Evolutionary conservation across 2,888 invertebrate genomes (phyloP).

Genomic region (Oligia strigilis): DNA sequence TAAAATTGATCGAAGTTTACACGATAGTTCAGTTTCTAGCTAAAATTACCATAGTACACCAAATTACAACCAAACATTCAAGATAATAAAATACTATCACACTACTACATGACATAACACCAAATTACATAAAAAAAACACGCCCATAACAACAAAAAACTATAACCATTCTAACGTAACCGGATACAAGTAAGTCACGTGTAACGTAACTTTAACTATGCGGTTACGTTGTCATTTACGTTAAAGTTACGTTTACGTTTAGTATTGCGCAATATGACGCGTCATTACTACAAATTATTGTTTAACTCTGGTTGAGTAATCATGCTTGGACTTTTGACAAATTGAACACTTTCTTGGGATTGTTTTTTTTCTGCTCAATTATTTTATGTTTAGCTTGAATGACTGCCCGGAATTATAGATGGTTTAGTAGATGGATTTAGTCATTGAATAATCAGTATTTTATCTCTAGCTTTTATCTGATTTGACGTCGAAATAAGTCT

Average conservation of each 20-base stretch:
- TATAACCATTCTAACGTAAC: slow-evolving; percentile 45
- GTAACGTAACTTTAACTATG: slow-evolving; percentile 52
- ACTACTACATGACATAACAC: slow-evolving; percentile 15
- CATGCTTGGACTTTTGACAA: slow-evolving; percentile 11
- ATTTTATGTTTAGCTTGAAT: slow-evolving; percentile 2
- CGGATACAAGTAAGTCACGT: slow-evolving; percentile 64
- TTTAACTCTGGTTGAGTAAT: slow-evolving; percentile 27
- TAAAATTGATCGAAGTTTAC: background rate
- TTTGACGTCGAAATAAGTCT: background rate
- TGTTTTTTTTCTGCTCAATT: background rate
- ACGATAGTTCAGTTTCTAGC: background rate
- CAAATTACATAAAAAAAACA: slow-evolving; percentile 21
- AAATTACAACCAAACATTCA: background rate
- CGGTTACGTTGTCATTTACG: slow-evolving; percentile 53
- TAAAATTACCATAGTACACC: background rate
- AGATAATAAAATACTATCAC: slow-evolving; percentile 1
- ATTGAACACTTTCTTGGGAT: slow-evolving; percentile 29
- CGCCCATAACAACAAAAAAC: slow-evolving; percentile 29
- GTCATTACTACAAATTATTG: slow-evolving; percentile 51
- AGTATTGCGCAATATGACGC: slow-evolving; percentile 22
- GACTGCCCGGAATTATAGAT: slow-evolving; percentile 1
- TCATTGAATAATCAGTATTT: background rate
- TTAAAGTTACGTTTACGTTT: slow-evolving; percentile 47
- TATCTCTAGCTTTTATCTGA: background rate
- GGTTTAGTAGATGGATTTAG: background rate